Conservation (phyloP, 1,140 invertebrate species). For the Drosophila arizonae region DNA sequence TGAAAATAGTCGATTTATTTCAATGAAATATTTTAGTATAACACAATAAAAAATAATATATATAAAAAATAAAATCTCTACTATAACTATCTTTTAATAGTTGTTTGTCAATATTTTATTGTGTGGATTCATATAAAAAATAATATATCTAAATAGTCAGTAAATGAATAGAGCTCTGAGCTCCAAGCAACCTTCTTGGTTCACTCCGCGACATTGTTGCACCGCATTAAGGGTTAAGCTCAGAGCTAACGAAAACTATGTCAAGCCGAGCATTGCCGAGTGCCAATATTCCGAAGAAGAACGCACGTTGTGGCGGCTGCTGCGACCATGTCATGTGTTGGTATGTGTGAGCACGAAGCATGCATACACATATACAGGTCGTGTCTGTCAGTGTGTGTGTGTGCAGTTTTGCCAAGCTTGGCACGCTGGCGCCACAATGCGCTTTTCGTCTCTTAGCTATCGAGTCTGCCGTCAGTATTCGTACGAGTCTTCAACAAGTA, state of each 20-base stretch:
- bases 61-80: too few relatives aligned
- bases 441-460: slow-evolving; percentile 29
- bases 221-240: slow-evolving; percentile 24
- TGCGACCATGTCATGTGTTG: slow-evolving; percentile 9
- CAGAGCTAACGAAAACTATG: slow-evolving; percentile 5
- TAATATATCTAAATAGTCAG: too few relatives aligned
- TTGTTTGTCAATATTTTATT: too few relatives aligned
- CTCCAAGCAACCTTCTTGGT: too few relatives aligned
- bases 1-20: too few relatives aligned
- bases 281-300: slow-evolving; percentile 28
- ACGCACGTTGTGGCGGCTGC: slow-evolving; percentile 39
- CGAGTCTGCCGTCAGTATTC: slow-evolving; percentile 51
- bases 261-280: slow-evolving; percentile 20
- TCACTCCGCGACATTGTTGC: too few relatives aligned
- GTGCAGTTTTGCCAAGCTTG: slow-evolving; percentile 36
- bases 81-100: too few relatives aligned
- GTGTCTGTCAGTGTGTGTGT: slow-evolving; percentile 6
- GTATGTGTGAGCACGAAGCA: slow-evolving; percentile 2
- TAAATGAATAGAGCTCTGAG: too few relatives aligned
- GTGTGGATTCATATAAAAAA: too few relatives aligned
- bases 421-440: slow-evolving; percentile 47
- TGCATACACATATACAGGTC: background rate
- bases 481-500: slow-evolving; percentile 59
- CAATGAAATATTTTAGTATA: too few relatives aligned
- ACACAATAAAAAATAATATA: too few relatives aligned